A percentile compares a stretch with the other conserved stretches of the same genome.
Evolutionary conservation across 2,888 invertebrate species (phyloP).

Genomic region (Steinernema carpocapsae): DNA sequence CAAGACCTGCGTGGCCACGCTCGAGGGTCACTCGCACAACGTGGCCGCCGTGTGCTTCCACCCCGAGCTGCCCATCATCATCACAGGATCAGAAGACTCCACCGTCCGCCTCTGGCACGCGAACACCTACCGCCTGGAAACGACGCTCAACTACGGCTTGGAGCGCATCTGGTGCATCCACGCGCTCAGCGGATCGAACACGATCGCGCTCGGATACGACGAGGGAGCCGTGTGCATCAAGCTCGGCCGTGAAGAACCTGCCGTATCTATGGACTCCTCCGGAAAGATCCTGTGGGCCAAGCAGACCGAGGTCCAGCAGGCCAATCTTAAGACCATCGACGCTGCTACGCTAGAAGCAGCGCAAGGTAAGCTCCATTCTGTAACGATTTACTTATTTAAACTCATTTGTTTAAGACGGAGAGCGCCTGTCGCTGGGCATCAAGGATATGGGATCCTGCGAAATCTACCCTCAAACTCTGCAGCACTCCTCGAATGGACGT

Average conservation of each 20-base stretch:
- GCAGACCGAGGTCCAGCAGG: constrained; percentile 93
- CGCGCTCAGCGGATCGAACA: constrained; percentile 65
- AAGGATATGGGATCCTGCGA: constrained; percentile 99
- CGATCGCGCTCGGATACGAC: constrained; percentile 91
- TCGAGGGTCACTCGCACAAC: constrained; percentile 95
- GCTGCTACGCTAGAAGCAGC: constrained; percentile 56
- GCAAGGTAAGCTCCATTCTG: constrained; percentile 49
- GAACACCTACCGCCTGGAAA: constrained; percentile 91
- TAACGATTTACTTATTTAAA: constrained; percentile 4
- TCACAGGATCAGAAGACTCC: constrained; percentile 85
- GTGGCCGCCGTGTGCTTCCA: constrained; percentile 90
- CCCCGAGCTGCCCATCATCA: constrained; percentile 92
- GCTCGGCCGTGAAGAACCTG: constrained; percentile 96
- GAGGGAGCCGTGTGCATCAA: constrained; percentile 93
- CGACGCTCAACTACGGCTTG: constrained; percentile 94
- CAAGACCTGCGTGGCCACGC: constrained; percentile 96
- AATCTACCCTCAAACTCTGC: constrained; percentile 96
- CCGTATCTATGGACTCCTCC: constrained; percentile 93
- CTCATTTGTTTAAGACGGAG: constrained; percentile 77
- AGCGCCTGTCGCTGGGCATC: constrained; percentile 87
- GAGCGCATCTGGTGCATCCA: constrained; percentile 97
- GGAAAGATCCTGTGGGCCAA: constrained; percentile 99
- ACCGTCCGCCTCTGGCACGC: constrained; percentile 94
- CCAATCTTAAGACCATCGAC: constrained; percentile 67
- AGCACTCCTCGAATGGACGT: constrained; percentile 96